Evolutionary conservation across 2,113 vertebrate genomes (phyloP).

Genomic region (Ictalurus punctatus): DNA sequence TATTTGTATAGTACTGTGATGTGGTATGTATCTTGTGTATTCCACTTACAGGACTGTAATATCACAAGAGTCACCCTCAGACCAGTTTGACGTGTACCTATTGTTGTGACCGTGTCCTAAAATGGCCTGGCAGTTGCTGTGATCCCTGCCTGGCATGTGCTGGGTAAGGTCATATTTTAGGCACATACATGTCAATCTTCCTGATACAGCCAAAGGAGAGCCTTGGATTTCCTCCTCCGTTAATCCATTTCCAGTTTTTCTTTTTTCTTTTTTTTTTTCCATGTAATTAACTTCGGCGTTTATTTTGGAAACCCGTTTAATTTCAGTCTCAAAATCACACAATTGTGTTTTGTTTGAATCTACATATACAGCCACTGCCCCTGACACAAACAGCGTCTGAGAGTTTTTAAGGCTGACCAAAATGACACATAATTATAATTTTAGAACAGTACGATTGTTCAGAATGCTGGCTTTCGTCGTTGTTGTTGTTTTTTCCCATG

Average conservation of each 20-base stretch:
- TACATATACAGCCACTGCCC: not conserved
- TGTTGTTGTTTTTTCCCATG: not conserved
- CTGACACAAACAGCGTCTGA: not conserved
- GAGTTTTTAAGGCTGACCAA: constrained; percentile 1
- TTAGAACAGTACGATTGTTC: not conserved
- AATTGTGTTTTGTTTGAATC: not conserved
- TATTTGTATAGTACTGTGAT: not conserved
- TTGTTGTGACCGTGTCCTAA: not conserved
- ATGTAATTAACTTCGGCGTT: not conserved
- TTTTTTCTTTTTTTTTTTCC: not conserved
- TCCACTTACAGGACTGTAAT: not conserved
- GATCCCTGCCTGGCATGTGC: constrained; percentile 4
- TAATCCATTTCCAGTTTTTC: not conserved
- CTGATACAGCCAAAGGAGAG: not conserved
- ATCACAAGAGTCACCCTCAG: not conserved
- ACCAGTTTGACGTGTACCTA: not conserved
- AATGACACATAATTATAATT: constrained; percentile 23
- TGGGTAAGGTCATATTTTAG: constrained; percentile 2
- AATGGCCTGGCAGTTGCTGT: constrained; percentile 34
- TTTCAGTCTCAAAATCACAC: not conserved
- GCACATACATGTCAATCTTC: not conserved
- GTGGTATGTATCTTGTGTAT: not conserved
- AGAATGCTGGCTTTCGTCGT: not conserved
- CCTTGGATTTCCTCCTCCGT: not conserved
- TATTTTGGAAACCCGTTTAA: not conserved